These are phyloP conservation scores for Pionites leucogaster DNA, from an alignment of 2,113 vertebrate species.

Conservation along the genomic window DNA sequence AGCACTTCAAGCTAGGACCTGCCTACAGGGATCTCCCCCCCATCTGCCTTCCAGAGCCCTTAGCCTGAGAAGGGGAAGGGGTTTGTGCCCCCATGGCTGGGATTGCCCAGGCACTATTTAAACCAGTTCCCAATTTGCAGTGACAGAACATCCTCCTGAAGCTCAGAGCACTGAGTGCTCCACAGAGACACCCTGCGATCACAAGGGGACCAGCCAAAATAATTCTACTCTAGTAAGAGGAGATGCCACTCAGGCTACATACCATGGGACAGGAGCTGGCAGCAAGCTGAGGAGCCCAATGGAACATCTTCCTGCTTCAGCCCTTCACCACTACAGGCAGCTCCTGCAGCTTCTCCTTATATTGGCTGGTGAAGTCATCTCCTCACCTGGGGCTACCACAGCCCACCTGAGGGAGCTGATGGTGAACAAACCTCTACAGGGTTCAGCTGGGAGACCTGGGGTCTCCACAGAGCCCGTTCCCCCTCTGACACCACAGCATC, in stretches of 20 bases:
- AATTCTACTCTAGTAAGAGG: neutral
- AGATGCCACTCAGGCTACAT: neutral
- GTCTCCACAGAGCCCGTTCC: rapidly evolving
- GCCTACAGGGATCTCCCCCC: neutral
- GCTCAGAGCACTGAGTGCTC: neutral
- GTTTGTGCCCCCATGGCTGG: rapidly evolving
- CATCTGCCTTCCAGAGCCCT: neutral
- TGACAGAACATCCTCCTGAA: neutral
- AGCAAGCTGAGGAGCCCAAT: neutral
- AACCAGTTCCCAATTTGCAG: neutral
- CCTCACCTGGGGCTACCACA: neutral
- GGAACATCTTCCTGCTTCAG: neutral
- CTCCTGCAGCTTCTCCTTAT: neutral
- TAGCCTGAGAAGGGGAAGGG: neutral
- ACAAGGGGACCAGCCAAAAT: rapidly evolving
- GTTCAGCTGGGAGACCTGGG: neutral
- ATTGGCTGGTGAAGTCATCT: neutral
- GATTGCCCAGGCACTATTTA: neutral
- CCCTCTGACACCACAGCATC: no score
- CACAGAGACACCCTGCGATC: neutral
- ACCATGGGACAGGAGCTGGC: neutral
- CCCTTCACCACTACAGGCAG: rapidly evolving
- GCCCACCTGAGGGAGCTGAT: neutral
- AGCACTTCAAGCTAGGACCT: neutral
- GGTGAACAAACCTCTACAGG: neutral